Evolutionary conservation across 2,888 invertebrate genomes (phyloP).

Genomic region (Eutolmus rufibarbis): DNA sequence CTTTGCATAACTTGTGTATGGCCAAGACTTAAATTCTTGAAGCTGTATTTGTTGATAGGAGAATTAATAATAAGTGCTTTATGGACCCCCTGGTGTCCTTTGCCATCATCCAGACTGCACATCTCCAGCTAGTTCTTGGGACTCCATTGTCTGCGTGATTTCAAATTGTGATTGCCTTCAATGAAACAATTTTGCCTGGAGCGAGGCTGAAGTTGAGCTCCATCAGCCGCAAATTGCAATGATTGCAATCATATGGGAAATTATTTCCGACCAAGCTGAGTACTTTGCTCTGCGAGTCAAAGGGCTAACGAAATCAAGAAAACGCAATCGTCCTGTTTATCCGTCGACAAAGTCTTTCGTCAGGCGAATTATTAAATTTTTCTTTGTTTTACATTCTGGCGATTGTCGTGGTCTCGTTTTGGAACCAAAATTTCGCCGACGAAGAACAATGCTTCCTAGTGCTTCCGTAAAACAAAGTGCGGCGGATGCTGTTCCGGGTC

Average conservation of each 20-base stretch:
- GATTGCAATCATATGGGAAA: neutral
- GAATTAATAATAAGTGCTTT: neutral
- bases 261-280: neutral
- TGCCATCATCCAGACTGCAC: neutral
- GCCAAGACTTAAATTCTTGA: neutral
- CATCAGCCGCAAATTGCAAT: neutral
- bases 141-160: neutral
- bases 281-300: neutral
- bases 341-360: neutral
- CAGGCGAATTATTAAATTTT: neutral
- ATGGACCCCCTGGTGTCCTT: neutral
- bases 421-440: neutral
- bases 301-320: neutral
- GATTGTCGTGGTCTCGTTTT: neutral
- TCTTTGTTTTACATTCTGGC: neutral
- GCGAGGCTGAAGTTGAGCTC: neutral
- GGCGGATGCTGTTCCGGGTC: neutral
- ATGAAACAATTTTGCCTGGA: neutral
- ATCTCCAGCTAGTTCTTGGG: neutral
- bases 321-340: neutral
- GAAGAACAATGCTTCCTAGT: neutral
- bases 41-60: neutral
- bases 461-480: neutral
- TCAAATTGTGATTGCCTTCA: neutral
- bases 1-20: neutral